phyloP scores from a whole-genome alignment of 2,888 invertebrate genomes.

The Drosophila recens region DNA sequence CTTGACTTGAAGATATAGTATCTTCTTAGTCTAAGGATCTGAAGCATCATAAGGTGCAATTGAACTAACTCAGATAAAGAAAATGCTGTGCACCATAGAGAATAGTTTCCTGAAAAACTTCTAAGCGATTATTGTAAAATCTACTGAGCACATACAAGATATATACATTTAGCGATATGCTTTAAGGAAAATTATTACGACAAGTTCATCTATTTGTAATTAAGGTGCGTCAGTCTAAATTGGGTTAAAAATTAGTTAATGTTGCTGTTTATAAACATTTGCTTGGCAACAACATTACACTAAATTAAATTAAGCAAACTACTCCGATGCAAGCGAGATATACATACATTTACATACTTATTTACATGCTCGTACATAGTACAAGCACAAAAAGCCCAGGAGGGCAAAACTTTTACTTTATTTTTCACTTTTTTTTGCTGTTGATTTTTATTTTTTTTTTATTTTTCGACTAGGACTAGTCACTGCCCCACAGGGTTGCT shows the following conservation, averaged over 20 bases:
- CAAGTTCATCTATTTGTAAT: background rate
- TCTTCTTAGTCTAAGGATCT: background rate
- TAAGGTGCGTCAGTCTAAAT: conserved; percentile 2
- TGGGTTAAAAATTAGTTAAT: background rate
- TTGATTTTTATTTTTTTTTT: conserved; percentile 2
- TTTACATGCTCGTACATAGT: conserved; percentile 7
- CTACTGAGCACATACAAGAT: background rate
- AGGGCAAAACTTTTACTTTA: conserved; percentile 55
- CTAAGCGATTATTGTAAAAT: background rate
- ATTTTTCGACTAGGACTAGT: conserved; percentile 19
- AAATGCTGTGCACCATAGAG: background rate
- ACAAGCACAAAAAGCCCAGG: conserved; percentile 35
- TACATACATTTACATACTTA: conserved; percentile 23
- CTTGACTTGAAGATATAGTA: background rate
- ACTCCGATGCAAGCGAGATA: conserved; percentile 1
- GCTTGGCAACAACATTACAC: conserved; percentile 12
- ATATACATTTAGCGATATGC: background rate
- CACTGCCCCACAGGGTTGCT: conserved; percentile 42
- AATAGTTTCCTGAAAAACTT: background rate
- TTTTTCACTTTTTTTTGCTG: conserved; percentile 26
- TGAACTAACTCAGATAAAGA: background rate
- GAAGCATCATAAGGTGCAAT: background rate
- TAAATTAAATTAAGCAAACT: conserved; percentile 36
- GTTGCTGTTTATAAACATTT: conserved; percentile 9
- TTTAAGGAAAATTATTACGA: background rate